These are phyloP conservation scores for Dasyornis broadbenti DNA, from an alignment of 2,113 vertebrate genomes.

Conservation along the genomic window DNA sequence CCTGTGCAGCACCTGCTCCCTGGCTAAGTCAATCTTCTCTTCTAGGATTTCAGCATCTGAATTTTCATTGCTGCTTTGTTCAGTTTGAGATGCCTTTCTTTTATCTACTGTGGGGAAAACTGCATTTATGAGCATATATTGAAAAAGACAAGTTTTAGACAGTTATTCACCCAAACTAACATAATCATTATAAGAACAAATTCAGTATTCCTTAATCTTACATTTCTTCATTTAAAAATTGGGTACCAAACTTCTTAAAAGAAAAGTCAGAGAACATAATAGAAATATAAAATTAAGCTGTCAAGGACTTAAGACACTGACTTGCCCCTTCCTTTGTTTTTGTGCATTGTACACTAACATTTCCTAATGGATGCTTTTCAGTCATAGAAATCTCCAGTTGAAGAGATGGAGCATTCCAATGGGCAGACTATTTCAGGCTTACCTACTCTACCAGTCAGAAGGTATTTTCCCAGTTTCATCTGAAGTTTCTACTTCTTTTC, in stretches of 20 bases:
- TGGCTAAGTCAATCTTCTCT: background rate
- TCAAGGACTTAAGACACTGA: background rate
- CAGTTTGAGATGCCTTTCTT: background rate
- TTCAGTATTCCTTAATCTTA: background rate
- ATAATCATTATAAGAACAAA: background rate
- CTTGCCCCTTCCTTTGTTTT: background rate
- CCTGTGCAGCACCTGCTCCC: constrained; percentile 73
- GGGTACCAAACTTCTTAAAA: background rate
- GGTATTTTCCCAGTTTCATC: background rate
- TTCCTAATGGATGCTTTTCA: background rate
- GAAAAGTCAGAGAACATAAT: background rate
- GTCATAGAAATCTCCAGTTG: background rate
- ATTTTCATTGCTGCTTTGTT: background rate
- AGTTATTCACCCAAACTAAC: background rate
- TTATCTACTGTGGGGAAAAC: constrained; percentile 32
- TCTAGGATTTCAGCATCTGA: background rate
- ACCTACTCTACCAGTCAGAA: background rate
- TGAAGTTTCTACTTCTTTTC: background rate
- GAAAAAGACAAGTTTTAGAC: background rate
- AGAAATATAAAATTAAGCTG: background rate
- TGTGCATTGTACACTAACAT: background rate
- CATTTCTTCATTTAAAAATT: background rate
- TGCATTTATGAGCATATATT: background rate
- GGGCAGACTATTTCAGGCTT: background rate
- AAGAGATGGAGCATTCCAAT: background rate